These are phyloP conservation scores for Arizona elegans DNA, from an alignment of 2,113 vertebrate species.

Conservation along the genomic window DNA sequence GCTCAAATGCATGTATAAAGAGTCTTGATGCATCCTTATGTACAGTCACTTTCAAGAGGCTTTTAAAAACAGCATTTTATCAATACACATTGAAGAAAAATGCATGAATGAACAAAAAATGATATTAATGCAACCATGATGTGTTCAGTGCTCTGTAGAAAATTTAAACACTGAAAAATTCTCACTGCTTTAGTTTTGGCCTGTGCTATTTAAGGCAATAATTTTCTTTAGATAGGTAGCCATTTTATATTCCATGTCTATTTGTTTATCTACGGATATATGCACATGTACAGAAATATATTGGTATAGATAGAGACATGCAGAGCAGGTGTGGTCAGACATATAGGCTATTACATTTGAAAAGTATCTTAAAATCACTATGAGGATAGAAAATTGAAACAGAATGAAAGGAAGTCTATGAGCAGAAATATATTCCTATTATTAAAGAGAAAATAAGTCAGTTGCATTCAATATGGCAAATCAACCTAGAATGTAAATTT, in stretches of 20 bases:
- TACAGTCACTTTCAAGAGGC: not conserved
- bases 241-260: not conserved
- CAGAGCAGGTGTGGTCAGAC: not conserved
- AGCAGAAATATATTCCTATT: not conserved
- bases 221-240: not conserved
- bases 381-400: not conserved
- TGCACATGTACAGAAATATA: not conserved
- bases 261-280: not conserved
- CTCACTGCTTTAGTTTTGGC: not conserved
- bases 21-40: not conserved
- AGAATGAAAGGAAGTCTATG: not conserved
- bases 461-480: not conserved
- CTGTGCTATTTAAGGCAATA: not conserved
- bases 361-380: not conserved
- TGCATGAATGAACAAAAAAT: not conserved
- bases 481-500: not conserved
- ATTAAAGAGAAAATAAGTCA: not conserved
- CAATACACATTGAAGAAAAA: not conserved
- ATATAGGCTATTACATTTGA: not conserved
- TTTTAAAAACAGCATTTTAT: not conserved
- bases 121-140: not conserved
- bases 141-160: not conserved
- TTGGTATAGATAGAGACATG: not conserved
- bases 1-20: not conserved
- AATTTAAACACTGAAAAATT: not conserved